Evolutionary conservation across 2,888 invertebrate genomes (phyloP).

Genomic region (Helleia helle): DNA sequence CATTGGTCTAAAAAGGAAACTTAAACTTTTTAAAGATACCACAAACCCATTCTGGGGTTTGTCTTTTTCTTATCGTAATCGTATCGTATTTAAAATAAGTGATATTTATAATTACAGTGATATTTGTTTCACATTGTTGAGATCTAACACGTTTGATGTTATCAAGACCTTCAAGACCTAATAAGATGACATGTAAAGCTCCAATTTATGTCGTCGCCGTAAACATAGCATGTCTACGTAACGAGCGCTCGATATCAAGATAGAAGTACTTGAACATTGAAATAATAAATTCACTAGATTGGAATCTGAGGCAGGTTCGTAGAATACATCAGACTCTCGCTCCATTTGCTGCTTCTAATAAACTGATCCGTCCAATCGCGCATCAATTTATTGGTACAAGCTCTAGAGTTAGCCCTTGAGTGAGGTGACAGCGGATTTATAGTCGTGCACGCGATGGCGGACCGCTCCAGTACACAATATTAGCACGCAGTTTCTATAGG

Average conservation of each 20-base stretch:
- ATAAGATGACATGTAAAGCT: too few species aligned
- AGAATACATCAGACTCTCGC: conserved; percentile 4
- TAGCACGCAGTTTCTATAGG: too few species aligned
- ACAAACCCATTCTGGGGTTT: too few species aligned
- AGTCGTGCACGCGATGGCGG: conserved; percentile 8
- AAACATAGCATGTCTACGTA: not conserved
- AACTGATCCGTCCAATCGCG: conserved; percentile 15
- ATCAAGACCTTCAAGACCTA: too few species aligned
- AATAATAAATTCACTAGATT: conserved; percentile 3
- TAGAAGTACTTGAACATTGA: conserved; percentile 1
- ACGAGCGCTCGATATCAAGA: conserved; percentile 7
- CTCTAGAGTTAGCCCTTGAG: conserved; percentile 16
- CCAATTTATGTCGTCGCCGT: not conserved
- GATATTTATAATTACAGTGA: too few species aligned
- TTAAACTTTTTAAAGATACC: too few species aligned
- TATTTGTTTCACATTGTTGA: too few species aligned
- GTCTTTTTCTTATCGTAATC: too few species aligned
- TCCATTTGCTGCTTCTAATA: conserved; percentile 11
- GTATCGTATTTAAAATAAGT: too few species aligned
- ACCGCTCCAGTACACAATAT: not conserved
- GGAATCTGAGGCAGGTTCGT: conserved; percentile 6
- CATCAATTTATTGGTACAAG: conserved; percentile 11
- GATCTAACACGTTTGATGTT: too few species aligned
- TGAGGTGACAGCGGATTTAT: conserved; percentile 23
- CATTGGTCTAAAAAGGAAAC: too few species aligned